A percentile compares a stretch with the other conserved stretches of the same genome.
phyloP scores from a whole-genome alignment of 2,797 vertebrate genomes.

The Agapornis canus region DNA sequence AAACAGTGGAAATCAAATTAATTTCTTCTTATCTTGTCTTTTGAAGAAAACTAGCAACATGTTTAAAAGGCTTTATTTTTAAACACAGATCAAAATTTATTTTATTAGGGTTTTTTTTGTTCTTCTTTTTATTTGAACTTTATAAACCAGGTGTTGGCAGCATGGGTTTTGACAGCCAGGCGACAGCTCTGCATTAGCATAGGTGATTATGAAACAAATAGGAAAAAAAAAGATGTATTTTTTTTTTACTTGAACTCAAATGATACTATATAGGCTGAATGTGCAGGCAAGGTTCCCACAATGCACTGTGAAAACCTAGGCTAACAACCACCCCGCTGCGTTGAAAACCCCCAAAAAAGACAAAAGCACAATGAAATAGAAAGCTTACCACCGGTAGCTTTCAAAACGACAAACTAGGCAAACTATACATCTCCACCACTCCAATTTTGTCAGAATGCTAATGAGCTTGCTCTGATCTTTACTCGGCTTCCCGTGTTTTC shows the following conservation, averaged over 20 bases:
- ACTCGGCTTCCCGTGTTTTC: constrained; percentile 96
- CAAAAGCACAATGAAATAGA: constrained; percentile 96
- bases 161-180: constrained; percentile 46
- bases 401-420: constrained; percentile 89
- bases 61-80: constrained; percentile 53
- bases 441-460: constrained; percentile 97
- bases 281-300: constrained; percentile 85
- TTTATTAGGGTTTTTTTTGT: background rate
- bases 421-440: constrained; percentile 93
- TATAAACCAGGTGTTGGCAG: background rate
- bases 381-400: constrained; percentile 90
- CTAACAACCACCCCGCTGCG: constrained; percentile 88
- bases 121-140: background rate
- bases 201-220: constrained; percentile 73
- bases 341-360: constrained; percentile 87
- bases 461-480: constrained; percentile 97
- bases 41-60: constrained; percentile 54
- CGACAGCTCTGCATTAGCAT: constrained; percentile 24
- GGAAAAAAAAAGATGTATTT: background rate
- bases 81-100: constrained; percentile 39
- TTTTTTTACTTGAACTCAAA: constrained; percentile 78
- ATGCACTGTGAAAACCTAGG: constrained; percentile 89
- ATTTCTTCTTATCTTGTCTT: constrained; percentile 71
- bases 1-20: constrained; percentile 74
- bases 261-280: constrained; percentile 83